Percentiles rank a stretch among this genome's conserved stretches.
These are phyloP conservation scores for Corapipo altera DNA, from an alignment of 2,113 vertebrate genomes.

Conservation along the genomic window DNA sequence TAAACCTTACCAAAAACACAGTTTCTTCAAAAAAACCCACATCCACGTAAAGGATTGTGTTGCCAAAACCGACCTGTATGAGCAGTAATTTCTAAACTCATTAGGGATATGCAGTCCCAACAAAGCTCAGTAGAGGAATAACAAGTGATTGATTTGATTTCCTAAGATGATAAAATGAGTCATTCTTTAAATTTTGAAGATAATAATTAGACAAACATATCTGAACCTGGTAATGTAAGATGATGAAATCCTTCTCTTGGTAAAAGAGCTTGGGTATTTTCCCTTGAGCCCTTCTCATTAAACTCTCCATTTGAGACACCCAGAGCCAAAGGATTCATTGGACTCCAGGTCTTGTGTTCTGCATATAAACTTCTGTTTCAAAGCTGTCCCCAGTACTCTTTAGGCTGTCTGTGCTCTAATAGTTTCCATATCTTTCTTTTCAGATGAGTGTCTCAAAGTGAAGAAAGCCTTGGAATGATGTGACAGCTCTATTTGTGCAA, in stretches of 20 bases:
- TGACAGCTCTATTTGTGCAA: neutral
- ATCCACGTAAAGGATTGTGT: neutral
- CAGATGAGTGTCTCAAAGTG: neutral
- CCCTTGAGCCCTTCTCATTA: neutral
- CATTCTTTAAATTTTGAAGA: neutral
- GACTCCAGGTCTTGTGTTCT: neutral
- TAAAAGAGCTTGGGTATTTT: neutral
- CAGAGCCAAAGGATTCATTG: neutral
- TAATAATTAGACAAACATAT: neutral
- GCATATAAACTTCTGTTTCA: neutral
- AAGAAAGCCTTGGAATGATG: neutral
- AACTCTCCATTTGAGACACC: neutral
- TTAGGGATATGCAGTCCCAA: neutral
- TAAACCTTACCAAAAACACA: accelerated
- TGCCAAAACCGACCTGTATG: neutral
- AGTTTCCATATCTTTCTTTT: neutral
- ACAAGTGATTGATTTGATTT: neutral
- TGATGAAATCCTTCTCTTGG: neutral
- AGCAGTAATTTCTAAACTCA: neutral
- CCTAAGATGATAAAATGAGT: neutral
- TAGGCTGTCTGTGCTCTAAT: accelerated
- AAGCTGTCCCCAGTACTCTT: neutral
- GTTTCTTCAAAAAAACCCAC: neutral
- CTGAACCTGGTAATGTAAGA: neutral
- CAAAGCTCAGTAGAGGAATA: neutral